phyloP scores from a whole-genome alignment of 2,113 vertebrate genomes.

The Nematolebias whitei region DNA sequence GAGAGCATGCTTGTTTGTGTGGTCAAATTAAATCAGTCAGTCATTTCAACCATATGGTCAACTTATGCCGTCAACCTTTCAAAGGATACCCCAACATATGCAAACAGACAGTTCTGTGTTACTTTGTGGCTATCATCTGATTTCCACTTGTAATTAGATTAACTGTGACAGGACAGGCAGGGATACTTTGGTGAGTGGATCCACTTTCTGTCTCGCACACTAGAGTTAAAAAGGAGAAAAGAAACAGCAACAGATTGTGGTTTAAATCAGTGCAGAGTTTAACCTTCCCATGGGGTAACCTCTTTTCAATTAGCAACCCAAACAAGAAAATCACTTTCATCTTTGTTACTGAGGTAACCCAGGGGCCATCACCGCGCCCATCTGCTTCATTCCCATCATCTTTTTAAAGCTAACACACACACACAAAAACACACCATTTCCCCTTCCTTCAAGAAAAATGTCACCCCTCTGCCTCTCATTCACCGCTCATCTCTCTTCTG shows the following conservation, averaged over 20 bases:
- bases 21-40: neutral
- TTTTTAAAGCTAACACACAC: conserved; percentile 15
- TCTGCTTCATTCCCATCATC: conserved; percentile 64
- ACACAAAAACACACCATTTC: conserved; percentile 1
- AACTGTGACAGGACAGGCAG: conserved; percentile 49
- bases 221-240: conserved; percentile 15
- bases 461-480: neutral
- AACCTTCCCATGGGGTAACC: conserved; percentile 71
- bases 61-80: conserved; percentile 5
- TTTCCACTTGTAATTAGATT: conserved; percentile 69
- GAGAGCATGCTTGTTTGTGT: neutral
- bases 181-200: conserved; percentile 50
- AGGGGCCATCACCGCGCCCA: conserved; percentile 59
- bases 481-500: conserved; percentile 36
- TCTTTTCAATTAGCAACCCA: conserved; percentile 77
- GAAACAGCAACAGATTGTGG: conserved; percentile 66
- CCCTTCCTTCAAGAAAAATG: neutral
- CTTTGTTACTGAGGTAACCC: conserved; percentile 62
- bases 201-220: conserved; percentile 17
- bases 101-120: conserved; percentile 51
- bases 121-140: conserved; percentile 59
- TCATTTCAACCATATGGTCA: conserved; percentile 39
- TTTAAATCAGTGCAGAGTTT: conserved; percentile 67
- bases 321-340: conserved; percentile 75
- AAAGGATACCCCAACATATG: neutral